A percentile compares a stretch with the other conserved stretches of the same genome.
These are phyloP conservation scores for Danio kyathit DNA, from an alignment of 2,797 vertebrate genomes.

Conservation along the genomic window DNA sequence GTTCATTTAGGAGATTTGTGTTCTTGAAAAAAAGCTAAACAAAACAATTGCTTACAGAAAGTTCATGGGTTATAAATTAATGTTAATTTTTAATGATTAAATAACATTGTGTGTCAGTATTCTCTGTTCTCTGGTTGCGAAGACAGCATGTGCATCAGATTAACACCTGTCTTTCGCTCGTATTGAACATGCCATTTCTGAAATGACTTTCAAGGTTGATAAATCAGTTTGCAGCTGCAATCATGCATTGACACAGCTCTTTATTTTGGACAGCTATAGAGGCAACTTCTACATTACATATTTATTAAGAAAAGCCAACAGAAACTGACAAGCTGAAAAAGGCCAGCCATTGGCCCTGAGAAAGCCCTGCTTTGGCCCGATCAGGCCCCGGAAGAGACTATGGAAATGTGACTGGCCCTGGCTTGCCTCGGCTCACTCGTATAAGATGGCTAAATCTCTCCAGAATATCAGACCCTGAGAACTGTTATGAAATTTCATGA, in stretches of 20 bases:
- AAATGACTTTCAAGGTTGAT: slow-evolving; percentile 19
- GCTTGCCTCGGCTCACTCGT: no score
- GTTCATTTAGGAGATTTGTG: not conserved
- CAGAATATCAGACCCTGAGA: no score
- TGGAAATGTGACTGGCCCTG: no score
- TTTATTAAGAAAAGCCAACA: slow-evolving; percentile 19
- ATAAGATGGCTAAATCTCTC: no score
- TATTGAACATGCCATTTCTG: not conserved
- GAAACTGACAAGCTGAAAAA: not conserved
- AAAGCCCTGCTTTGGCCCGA: no score
- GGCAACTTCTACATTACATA: not conserved
- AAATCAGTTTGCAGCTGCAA: slow-evolving; percentile 1
- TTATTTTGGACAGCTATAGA: not conserved
- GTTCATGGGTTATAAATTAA: not conserved
- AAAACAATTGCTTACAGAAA: not conserved
- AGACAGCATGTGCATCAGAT: slow-evolving; percentile 13
- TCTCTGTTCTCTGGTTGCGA: not conserved
- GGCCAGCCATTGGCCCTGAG: no score
- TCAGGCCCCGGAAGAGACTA: no score
- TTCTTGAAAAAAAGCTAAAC: not conserved
- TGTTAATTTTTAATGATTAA: not conserved
- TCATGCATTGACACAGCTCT: not conserved
- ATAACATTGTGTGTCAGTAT: not conserved
- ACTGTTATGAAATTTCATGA: no score
- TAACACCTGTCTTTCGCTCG: not conserved